Conservation (phyloP, 2,797 vertebrate species). For the Arctocebus calabarensis region DNA sequence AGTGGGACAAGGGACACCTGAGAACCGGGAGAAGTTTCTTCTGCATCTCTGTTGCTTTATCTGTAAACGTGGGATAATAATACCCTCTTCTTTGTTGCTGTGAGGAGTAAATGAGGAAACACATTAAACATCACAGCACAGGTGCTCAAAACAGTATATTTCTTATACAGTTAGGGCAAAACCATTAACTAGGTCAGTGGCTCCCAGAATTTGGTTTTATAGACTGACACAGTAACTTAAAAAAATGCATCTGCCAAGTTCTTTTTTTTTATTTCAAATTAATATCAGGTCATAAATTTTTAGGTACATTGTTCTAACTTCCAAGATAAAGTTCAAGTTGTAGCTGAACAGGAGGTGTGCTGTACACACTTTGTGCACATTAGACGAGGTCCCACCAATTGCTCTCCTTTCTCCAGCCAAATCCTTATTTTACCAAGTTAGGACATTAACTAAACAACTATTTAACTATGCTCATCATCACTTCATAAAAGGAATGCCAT, state of each 20-base stretch:
- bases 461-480: not conserved
- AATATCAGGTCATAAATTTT: too few relatives aligned
- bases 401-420: not conserved
- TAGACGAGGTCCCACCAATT: too few relatives aligned
- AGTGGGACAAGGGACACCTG: not conserved
- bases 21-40: not conserved
- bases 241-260: not conserved
- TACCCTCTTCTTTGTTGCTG: not conserved
- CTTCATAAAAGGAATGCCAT: conserved; percentile 30
- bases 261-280: too few relatives aligned
- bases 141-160: not conserved
- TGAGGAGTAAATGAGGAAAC: not conserved
- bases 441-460: not conserved
- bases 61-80: not conserved
- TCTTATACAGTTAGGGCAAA: not conserved
- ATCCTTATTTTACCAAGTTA: conserved; percentile 46
- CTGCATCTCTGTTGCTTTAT: not conserved
- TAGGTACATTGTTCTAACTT: too few relatives aligned
- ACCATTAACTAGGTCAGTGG: not conserved
- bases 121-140: not conserved
- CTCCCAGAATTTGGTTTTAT: conserved; percentile 2
- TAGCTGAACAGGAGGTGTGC: too few relatives aligned
- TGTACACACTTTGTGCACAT: too few relatives aligned
- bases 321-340: too few relatives aligned
- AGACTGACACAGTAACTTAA: not conserved